Conservation (phyloP, 2,113 vertebrate species). For the Tyrannus savana region DNA sequence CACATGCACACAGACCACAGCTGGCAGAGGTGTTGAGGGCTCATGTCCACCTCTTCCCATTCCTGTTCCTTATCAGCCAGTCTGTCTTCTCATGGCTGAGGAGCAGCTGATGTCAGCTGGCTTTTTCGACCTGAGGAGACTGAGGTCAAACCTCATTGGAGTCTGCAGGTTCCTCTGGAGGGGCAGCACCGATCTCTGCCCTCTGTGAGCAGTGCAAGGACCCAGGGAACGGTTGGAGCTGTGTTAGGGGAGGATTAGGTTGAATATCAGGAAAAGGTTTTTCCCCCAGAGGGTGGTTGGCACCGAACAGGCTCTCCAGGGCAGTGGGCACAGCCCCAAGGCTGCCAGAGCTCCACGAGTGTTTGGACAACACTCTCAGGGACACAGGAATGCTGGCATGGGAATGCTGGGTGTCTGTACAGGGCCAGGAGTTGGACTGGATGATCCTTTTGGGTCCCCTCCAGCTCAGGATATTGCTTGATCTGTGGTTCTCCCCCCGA, state of each 20-base stretch:
- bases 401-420: background rate
- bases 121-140: background rate
- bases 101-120: background rate
- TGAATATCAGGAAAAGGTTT: background rate
- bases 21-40: background rate
- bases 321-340: background rate
- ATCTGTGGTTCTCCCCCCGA: background rate
- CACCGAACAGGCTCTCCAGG: background rate
- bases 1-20: rapidly evolving
- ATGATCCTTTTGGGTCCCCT: rapidly evolving
- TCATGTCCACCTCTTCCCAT: background rate
- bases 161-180: background rate
- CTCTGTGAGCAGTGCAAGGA: background rate
- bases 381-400: background rate
- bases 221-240: background rate
- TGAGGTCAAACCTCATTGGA: background rate
- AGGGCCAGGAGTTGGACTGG: rapidly evolving
- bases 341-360: background rate
- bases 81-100: background rate
- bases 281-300: background rate
- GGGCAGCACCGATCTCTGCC: background rate
- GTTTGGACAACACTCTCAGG: background rate
- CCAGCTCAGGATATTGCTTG: background rate
- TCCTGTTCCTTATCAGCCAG: background rate
- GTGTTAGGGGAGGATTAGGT: background rate